A percentile compares a stretch with the other conserved stretches of the same genome.
Evolutionary conservation across 2,797 vertebrate genomes (phyloP).

Genomic region (Yasuhikotakia modesta): DNA sequence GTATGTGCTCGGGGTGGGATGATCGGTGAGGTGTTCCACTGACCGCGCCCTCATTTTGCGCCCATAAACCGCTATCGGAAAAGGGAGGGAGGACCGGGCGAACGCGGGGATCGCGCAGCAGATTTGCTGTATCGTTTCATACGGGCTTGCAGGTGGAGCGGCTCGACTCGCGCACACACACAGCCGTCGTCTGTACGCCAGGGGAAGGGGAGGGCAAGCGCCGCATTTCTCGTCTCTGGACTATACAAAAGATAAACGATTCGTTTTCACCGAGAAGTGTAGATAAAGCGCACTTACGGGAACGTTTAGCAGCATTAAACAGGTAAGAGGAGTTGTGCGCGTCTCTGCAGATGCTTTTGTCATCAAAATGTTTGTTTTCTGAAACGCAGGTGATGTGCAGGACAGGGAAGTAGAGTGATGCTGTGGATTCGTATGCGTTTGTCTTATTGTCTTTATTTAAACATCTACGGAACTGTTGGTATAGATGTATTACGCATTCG

Average conservation of each 20-base stretch:
- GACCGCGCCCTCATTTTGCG: conserved; percentile 79
- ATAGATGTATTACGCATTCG: neutral
- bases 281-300: conserved; percentile 37
- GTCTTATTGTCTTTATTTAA: conserved; percentile 10
- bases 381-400: conserved; percentile 35
- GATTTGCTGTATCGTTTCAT: conserved; percentile 67
- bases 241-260: conserved; percentile 54
- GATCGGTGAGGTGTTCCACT: conserved; percentile 77
- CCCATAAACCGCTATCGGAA: conserved; percentile 58
- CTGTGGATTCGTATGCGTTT: conserved; percentile 3
- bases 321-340: conserved; percentile 27
- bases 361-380: conserved; percentile 26
- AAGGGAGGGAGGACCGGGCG: conserved; percentile 45
- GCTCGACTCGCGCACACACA: conserved; percentile 35
- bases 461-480: neutral
- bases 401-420: conserved; percentile 29
- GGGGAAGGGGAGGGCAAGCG: conserved; percentile 69
- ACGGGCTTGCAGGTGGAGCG: conserved; percentile 62
- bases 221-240: conserved; percentile 67
- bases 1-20: conserved; percentile 52
- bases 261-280: conserved; percentile 32
- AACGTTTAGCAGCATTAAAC: conserved; percentile 4
- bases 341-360: conserved; percentile 37
- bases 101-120: conserved; percentile 41
- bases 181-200: conserved; percentile 52